These are phyloP conservation scores for Brachyhypopomus gauderio DNA, from an alignment of 2,113 vertebrate species.

Conservation along the genomic window DNA sequence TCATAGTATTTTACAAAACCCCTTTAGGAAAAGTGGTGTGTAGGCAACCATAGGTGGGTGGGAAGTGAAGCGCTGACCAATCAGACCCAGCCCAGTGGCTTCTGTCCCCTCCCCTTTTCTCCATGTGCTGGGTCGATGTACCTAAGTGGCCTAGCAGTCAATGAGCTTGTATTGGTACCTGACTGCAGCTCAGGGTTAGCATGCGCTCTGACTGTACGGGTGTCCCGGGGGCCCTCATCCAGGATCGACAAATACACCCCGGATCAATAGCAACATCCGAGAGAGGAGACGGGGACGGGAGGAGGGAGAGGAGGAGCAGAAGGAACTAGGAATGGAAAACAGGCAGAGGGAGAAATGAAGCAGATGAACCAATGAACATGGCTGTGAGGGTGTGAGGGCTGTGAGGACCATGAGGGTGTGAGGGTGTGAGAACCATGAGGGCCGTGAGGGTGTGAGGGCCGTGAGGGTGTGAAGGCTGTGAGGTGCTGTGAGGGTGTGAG, in stretches of 20 bases:
- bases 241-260: conserved; percentile 63
- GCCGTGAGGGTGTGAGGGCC: too few relatives aligned
- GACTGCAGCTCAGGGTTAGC: conserved; percentile 64
- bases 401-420: neutral
- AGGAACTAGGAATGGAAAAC: neutral
- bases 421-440: neutral
- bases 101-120: conserved; percentile 20
- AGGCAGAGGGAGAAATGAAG: neutral
- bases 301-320: neutral
- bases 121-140: conserved; percentile 69
- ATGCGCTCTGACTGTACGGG: conserved; percentile 64
- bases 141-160: conserved; percentile 71
- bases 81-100: neutral
- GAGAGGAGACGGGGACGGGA: conserved; percentile 32
- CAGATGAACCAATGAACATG: neutral
- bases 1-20: too few relatives aligned
- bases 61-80: conserved; percentile 1
- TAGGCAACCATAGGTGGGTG: too few relatives aligned
- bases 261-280: conserved; percentile 73
- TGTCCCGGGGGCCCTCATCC: conserved; percentile 61
- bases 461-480: too few relatives aligned
- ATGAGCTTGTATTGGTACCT: conserved; percentile 78
- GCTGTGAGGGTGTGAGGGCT: too few relatives aligned
- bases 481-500: too few relatives aligned
- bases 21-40: too few relatives aligned